phyloP scores from a whole-genome alignment of 2,888 invertebrate genomes.

The Nebria brevicollis region DNA sequence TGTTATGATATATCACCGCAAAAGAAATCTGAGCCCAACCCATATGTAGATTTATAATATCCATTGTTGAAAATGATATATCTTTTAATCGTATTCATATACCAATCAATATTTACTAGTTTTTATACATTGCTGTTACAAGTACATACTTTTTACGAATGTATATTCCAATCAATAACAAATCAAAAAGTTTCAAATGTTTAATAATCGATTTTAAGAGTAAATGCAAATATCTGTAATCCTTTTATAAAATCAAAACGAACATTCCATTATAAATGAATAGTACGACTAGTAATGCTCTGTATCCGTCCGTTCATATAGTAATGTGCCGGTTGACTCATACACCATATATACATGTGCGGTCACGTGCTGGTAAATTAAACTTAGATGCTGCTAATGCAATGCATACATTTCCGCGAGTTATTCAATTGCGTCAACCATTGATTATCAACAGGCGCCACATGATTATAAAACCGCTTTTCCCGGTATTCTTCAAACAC shows the following conservation, averaged over 20 bases:
- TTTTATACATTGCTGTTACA: neutral
- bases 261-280: neutral
- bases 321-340: neutral
- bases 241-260: no score
- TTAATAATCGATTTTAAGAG: no score
- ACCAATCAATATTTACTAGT: neutral
- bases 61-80: neutral
- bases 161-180: no score
- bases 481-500: conserved; percentile 20
- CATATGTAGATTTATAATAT: neutral
- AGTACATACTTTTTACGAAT: no score
- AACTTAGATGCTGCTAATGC: conserved; percentile 31
- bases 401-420: conserved; percentile 26
- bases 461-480: conserved; percentile 33
- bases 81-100: neutral
- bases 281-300: neutral
- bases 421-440: conserved; percentile 23
- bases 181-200: no score
- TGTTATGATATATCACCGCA: neutral
- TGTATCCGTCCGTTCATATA: neutral
- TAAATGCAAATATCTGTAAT: no score
- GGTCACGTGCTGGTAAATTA: conserved; percentile 35
- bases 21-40: neutral
- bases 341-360: conserved; percentile 11
- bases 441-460: conserved; percentile 26